Base-by-base conservation (phyloP, 2,888 invertebrate genomes). In the Labia minor region DNA sequence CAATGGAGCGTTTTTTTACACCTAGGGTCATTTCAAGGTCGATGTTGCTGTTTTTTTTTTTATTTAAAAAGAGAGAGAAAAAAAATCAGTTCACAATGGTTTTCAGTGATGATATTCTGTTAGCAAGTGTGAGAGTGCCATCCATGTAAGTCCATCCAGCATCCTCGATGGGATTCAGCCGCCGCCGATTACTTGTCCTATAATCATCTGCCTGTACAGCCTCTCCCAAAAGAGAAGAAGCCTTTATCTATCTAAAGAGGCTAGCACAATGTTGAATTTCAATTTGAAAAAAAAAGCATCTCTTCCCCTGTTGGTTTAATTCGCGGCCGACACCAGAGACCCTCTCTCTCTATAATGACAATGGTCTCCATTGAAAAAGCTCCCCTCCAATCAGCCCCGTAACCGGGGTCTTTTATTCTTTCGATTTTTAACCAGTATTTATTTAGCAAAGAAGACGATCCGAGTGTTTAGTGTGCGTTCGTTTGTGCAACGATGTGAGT, bases 1-100 rank as follows among this genome's bases (percentile, higher is more conserved):
- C 49, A 49, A 49, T 49, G 49, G 49, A 6, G 26, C 3, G 3
- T 3, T 26, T 26, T 26, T 49, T 49, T 49, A 49, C 49, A 49
- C 49, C 49, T 49, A 14, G 49, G 49, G 49, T 49, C 49, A 49
- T 49, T 49, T 49, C 49, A 49, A 49, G 49, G 49, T 14, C 49
- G 49, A 33, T 33, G 33, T 14, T 49, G 14, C 16, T 49, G 49
- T 49, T 49, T 49, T 49, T 49, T 49, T 49, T 3, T 14, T 49
- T 14, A 8, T 49, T 33, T 33, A 11, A n/a, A n/a, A n/a, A n/a
- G n/a, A n/a, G n/a, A n/a, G n/a, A n/a, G n/a, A n/a, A 26, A 26
- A 26, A 26, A 26, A 26, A 26, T 26, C 26, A 26, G 8, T 26
- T 26, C 26, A 26, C 26, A 26, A 26, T 26, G 8, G 26, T 8